phyloP scores from a whole-genome alignment of 92 coral and sea anemone genomes.

The Palythoa grandiflora region DNA sequence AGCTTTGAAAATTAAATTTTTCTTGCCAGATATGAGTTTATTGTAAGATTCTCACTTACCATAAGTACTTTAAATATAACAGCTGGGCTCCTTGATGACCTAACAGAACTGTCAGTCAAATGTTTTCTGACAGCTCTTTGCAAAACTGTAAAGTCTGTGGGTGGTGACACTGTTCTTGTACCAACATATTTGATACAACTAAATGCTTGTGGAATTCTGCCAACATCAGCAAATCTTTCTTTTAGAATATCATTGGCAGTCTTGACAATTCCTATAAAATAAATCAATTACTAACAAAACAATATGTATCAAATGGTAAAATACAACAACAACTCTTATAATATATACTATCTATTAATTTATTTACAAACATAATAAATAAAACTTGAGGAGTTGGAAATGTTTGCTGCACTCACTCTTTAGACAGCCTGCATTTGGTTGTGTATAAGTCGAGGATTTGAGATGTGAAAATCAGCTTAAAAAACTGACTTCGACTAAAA shows the following conservation, averaged over 20 bases:
- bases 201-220: slow-evolving; percentile 93
- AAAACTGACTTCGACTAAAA: no score
- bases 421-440: no score
- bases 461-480: no score
- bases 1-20: no score
- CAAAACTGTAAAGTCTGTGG: slow-evolving; percentile 82
- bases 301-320: no score
- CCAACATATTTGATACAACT: slow-evolving; percentile 95
- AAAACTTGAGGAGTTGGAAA: no score
- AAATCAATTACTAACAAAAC: neutral
- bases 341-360: no score
- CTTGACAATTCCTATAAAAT: slow-evolving; percentile 48
- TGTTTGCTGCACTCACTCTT: no score
- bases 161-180: slow-evolving; percentile 78
- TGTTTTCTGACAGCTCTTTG: slow-evolving; percentile 70
- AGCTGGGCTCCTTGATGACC: slow-evolving; percentile 85
- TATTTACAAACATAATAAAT: no score
- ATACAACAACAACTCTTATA: no score
- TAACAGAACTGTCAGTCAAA: slow-evolving; percentile 89
- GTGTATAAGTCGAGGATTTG: no score
- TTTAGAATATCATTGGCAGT: slow-evolving; percentile 94
- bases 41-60: slow-evolving; percentile 62
- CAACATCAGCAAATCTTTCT: slow-evolving; percentile 92
- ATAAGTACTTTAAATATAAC: slow-evolving; percentile 79
- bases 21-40: no score